These are phyloP conservation scores for Pelecanus crispus DNA, from an alignment of 2,113 vertebrate genomes.

Conservation along the genomic window DNA sequence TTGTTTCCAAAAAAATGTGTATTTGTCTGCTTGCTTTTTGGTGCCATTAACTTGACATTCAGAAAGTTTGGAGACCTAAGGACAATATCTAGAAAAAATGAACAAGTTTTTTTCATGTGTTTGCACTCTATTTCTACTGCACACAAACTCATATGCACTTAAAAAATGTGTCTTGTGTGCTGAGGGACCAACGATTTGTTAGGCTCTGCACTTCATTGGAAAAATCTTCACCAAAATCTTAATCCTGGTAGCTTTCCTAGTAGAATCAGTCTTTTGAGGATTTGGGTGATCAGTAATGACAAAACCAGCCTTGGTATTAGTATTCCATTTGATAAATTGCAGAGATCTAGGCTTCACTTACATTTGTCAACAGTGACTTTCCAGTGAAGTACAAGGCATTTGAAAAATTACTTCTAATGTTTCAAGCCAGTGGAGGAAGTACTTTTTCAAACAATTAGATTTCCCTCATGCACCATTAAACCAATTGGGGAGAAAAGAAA, in stretches of 20 bases:
- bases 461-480: not conserved
- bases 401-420: slow-evolving; percentile 16
- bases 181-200: not conserved
- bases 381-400: not conserved
- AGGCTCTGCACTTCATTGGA: not conserved
- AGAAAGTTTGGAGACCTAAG: not conserved
- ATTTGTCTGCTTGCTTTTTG: not conserved
- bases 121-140: not conserved
- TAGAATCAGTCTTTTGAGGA: not conserved
- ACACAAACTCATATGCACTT: not conserved
- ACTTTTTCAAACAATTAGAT: not conserved
- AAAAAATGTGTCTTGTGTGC: not conserved
- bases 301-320: not conserved
- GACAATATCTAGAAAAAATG: not conserved
- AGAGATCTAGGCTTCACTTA: not conserved
- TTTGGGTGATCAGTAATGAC: not conserved
- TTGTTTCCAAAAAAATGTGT: not conserved
- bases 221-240: slow-evolving; percentile 29
- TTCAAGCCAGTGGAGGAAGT: not conserved
- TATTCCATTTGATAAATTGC: slow-evolving; percentile 3
- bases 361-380: slow-evolving; percentile 24
- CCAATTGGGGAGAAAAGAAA: not conserved
- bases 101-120: not conserved
- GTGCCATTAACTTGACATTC: not conserved
- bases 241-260: not conserved